These are phyloP conservation scores for Dicyrtomina minuta DNA, from an alignment of 2,888 invertebrate genomes.

Conservation along the genomic window DNA sequence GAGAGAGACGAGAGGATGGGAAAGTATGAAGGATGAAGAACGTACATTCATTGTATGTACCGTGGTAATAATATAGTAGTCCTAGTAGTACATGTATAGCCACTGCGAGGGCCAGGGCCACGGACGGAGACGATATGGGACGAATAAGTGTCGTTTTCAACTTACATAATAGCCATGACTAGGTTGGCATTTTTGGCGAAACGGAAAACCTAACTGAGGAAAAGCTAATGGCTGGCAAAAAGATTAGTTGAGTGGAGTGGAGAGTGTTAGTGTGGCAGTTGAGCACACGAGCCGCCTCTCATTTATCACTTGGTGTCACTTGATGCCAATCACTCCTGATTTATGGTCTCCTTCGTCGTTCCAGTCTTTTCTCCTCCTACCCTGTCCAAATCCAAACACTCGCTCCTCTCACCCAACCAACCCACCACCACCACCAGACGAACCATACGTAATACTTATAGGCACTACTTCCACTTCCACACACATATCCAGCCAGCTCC, in stretches of 20 bases:
- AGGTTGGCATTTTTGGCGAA: slow-evolving; percentile 22
- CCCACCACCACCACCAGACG: not conserved
- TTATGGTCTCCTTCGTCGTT: slow-evolving; percentile 44
- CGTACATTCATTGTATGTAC: not conserved
- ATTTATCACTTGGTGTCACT: slow-evolving; percentile 52
- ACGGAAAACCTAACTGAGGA: slow-evolving; percentile 31
- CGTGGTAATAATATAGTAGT: not conserved
- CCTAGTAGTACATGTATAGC: too few relatives aligned
- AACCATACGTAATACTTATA: too few relatives aligned
- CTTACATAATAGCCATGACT: not conserved
- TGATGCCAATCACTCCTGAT: slow-evolving; percentile 52
- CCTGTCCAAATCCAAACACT: slow-evolving; percentile 21
- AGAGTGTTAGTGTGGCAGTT: slow-evolving; percentile 36
- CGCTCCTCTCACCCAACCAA: too few relatives aligned
- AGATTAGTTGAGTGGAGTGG: slow-evolving; percentile 34
- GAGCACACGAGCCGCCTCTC: slow-evolving; percentile 46
- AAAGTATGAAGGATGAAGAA: slow-evolving; percentile 11
- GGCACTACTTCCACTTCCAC: not conserved
- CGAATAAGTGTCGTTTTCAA: not conserved
- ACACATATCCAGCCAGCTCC: too few relatives aligned
- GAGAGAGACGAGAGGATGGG: not conserved
- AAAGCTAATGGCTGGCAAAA: slow-evolving; percentile 34
- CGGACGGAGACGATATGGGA: not conserved
- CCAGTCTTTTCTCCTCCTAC: slow-evolving; percentile 18
- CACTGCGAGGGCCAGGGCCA: too few relatives aligned